phyloP scores from a whole-genome alignment of 2,888 invertebrate genomes.

The Conops quadrifasciatus region DNA sequence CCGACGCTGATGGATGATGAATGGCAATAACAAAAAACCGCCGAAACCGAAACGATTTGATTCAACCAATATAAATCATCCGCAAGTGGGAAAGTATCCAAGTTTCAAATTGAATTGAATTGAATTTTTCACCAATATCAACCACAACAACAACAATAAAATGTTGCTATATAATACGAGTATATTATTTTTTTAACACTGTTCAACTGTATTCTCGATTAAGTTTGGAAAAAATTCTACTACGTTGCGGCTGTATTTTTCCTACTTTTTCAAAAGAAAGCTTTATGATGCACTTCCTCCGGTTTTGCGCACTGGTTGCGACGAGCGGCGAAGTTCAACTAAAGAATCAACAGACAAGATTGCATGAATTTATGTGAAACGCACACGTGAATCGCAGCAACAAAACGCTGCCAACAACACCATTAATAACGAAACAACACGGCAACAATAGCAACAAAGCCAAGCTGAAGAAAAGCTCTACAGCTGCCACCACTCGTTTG shows the following conservation, averaged over 20 bases:
- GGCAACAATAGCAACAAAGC: slow-evolving; percentile 16
- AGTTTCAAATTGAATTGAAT: slow-evolving; percentile 18
- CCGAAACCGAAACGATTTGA: neutral
- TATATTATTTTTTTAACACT: neutral
- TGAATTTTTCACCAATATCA: slow-evolving; percentile 12
- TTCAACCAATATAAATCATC: neutral
- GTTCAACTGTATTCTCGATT: slow-evolving; percentile 9
- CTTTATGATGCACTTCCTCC: slow-evolving; percentile 4
- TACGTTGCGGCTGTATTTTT: slow-evolving; percentile 39
- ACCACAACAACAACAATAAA: neutral
- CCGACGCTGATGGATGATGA: too few relatives aligned
- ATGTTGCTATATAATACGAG: slow-evolving; percentile 27
- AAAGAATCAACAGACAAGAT: slow-evolving; percentile 46
- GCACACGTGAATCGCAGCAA: slow-evolving; percentile 19
- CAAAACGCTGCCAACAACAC: slow-evolving; percentile 15
- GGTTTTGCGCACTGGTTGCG: slow-evolving; percentile 34
- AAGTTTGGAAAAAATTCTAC: slow-evolving; percentile 31
- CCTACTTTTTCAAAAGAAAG: slow-evolving; percentile 15
- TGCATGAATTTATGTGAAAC: slow-evolving; percentile 46
- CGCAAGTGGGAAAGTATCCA: neutral
- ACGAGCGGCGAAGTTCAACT: slow-evolving; percentile 48
- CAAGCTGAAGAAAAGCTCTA: neutral
- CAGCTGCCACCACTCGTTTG: neutral
- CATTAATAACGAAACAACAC: slow-evolving; percentile 20
- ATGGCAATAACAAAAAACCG: slow-evolving; percentile 10